Base-by-base conservation (phyloP, 1,140 invertebrate species). In the Dendroctonus valens region DNA sequence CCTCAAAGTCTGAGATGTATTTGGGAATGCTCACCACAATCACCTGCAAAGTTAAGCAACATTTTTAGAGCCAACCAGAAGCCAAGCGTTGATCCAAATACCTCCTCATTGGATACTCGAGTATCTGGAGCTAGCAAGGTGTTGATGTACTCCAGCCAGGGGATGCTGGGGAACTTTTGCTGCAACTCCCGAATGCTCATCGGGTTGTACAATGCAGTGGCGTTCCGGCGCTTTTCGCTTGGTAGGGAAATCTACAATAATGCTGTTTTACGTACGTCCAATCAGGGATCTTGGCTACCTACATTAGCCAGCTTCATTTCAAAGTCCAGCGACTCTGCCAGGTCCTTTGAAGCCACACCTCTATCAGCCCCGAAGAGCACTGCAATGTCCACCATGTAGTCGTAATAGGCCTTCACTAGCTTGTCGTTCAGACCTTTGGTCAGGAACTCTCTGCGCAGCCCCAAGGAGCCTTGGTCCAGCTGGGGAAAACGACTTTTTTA, bases 261-360 rank as follows among this genome's bases (percentile, higher is more conserved):
- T 40, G 12, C 39, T 55, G 53, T 11, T 39, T 55, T 40, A 39
- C 11, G 38, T 41, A 46, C 4, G 9, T 46, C 1, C 9, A 46
- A 2, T 41, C 6, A 55, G 3, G 7, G 37, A 6, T 55, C 11
- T 59, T 46, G 15, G 15, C 3, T 51, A 67, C 85, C 88, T 83
- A 95, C 93, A 76, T 96, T 96, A n/a, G 94, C 94, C 44, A 99
- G 82, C 68, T 88, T 83, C 11, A 94, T 94, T 83, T 99, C 96
- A 74, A 99, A 98, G 12, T 91, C 81, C 2, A 99, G 81, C 0
- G 94, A 92, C 54, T 93, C 88, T 15, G 82, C 84, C 46, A 98
- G 83, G 74, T 97, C 92, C 6, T 81, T 78, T 60, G 83, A 77
- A 0, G 94, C 94, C n/a, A 76, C 76, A 0, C 80, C 75, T 65